Percentiles rank a stretch among this genome's conserved stretches.
Evolutionary conservation across 1,140 invertebrate species (phyloP).

Genomic region (Ladona fulva): DNA sequence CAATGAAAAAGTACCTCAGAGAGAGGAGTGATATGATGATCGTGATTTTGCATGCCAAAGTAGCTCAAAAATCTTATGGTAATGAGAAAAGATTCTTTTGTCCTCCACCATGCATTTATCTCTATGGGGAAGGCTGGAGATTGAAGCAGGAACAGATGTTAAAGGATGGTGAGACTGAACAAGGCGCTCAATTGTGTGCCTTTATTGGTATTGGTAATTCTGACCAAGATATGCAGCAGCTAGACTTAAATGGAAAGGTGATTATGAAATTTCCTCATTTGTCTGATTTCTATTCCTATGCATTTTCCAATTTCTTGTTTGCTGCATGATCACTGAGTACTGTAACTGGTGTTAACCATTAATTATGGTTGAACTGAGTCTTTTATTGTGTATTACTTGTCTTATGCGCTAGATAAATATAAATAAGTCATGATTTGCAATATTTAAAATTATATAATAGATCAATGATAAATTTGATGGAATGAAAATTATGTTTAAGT

Average conservation of each 20-base stretch:
- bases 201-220: slow-evolving; percentile 98
- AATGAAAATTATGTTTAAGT: too few relatives aligned
- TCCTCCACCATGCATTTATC: slow-evolving; percentile 97
- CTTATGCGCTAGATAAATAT: too few relatives aligned
- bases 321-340: too few relatives aligned
- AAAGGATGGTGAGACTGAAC: slow-evolving; percentile 77
- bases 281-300: too few relatives aligned
- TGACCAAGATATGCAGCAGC: slow-evolving; percentile 97
- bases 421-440: too few relatives aligned
- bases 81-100: slow-evolving; percentile 99
- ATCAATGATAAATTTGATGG: too few relatives aligned
- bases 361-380: too few relatives aligned
- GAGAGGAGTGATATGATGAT: slow-evolving; percentile 93
- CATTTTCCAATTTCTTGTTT: too few relatives aligned
- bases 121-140: slow-evolving; percentile 96
- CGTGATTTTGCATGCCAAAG: slow-evolving; percentile 96
- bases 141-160: slow-evolving; percentile 79
- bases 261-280: slow-evolving; percentile 34
- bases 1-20: slow-evolving; percentile 91
- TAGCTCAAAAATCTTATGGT: slow-evolving; percentile 98
- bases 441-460: too few relatives aligned
- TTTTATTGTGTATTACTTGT: too few relatives aligned
- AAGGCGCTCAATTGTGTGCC: slow-evolving; percentile 86
- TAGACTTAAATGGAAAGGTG: slow-evolving; percentile 78
- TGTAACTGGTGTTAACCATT: too few relatives aligned